Percentiles rank a stretch among this genome's conserved stretches.
phyloP scores from a whole-genome alignment of 2,888 invertebrate species.

The Sarcophaga caerulescens region DNA sequence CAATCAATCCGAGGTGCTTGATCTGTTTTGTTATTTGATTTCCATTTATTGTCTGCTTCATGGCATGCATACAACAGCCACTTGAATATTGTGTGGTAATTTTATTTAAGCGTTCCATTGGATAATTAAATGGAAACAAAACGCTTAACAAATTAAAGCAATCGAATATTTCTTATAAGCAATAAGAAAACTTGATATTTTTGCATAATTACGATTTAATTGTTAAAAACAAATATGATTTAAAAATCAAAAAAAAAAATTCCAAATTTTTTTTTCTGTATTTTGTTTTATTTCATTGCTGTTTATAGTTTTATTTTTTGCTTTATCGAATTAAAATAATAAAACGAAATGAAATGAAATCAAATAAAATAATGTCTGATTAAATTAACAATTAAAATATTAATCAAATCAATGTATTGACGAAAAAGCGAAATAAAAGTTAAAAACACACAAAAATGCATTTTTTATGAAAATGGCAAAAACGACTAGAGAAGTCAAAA shows the following conservation, averaged over 20 bases:
- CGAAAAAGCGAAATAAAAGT: no score
- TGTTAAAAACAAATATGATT: constrained; percentile 8
- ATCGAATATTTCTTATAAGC: not conserved
- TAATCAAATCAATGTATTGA: no score
- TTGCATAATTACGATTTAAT: constrained; percentile 27
- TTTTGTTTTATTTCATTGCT: not conserved
- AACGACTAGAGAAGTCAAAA: no score
- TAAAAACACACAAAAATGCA: no score
- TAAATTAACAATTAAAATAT: not conserved
- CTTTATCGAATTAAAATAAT: no score
- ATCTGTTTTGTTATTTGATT: not conserved
- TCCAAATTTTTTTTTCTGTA: not conserved
- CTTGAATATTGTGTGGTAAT: constrained; percentile 16
- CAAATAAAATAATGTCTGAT: constrained; percentile 6
- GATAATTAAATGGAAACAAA: not conserved
- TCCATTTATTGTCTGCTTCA: no score
- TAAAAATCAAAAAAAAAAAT: not conserved
- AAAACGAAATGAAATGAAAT: not conserved
- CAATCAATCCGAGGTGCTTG: not conserved
- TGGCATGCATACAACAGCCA: constrained; percentile 3
- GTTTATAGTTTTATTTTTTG: no score
- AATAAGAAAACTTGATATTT: constrained; percentile 19
- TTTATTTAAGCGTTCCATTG: constrained; percentile 19
- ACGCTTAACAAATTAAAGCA: no score
- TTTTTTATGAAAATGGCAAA: no score